Base-by-base conservation (phyloP, 1,140 invertebrate genomes). In the Eubasilissa regina region DNA sequence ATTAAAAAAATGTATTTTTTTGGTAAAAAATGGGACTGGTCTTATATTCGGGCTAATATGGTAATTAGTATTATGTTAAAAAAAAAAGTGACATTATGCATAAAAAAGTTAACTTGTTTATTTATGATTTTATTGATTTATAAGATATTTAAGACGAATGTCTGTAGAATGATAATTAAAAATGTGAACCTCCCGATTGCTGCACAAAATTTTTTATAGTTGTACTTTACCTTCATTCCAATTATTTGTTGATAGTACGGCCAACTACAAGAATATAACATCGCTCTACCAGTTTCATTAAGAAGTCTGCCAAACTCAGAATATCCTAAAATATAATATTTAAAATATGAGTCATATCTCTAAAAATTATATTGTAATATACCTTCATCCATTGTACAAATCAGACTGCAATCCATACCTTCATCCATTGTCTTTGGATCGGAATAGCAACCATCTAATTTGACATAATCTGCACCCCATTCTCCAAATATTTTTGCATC, bases 401-500 rank as follows among this genome's bases (percentile, higher is more conserved):
- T 35, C 6, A 35, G 1, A 35, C 17, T 17, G 21, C 3, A 19
- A 17, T 9, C 17, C 11, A 1, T 75, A 89, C 88, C 90, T 45
- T 81, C 73, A 62, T 90, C 89, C 91, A 92, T 91, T 60, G 87
- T 87, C 0, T 85, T 85, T 4, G 91, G 84, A 64, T 95, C 91
- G 8, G 95, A 89, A 88, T 96, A 91, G 85, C 96, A 98, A 0
- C 95, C 96, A 87, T 98, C 96, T 68, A 98, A 85, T 88, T 98
- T 98, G 0, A 98, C 91, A 85, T 96, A 96, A 87, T 98, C 96
- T 0, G 97, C 94, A 21, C 93, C 93, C 97, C 97, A 98, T 25
- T 94, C 92, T 17, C 94, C 95, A 87, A 97, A 97, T 3, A 95
- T 95, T 64, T 94, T 84, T 0, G 95, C 95, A 88, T 97, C 96